Base-by-base conservation (phyloP, 2,888 invertebrate species). In the Lissonota sp. region DNA sequence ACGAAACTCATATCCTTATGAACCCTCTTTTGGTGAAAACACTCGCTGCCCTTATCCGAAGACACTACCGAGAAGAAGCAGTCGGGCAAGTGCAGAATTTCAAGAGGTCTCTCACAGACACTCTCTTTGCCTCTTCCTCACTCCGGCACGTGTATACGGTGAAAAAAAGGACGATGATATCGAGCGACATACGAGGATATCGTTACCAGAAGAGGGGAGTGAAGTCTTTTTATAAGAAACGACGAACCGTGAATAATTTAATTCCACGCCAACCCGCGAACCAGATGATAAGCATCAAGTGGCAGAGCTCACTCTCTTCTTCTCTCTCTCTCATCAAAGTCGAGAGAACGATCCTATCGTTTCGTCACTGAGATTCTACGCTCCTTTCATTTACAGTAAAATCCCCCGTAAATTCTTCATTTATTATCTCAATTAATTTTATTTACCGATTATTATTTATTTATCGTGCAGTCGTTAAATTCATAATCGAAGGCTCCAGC, bases 231-330 rank as follows among this genome's bases (percentile, higher is more conserved):
- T 86, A 26, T 26, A 83, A 85, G 86, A 81, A 79, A 87, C 83
- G 87, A 83, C 84, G 87, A 85, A 83, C 85, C 88, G 87, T 85
- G 86, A 82, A 86, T 90, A 91, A 91, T 90, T 90, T 85, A 86
- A 89, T 88, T 84, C 77, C 75, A 57, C 73, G 85, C 72, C 70
- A 85, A 84, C 80, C 84, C 86, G 80, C 85, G 86, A 87, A 86
- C 84, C 84, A 85, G 86, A 88, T 89, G 90, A 89, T 90, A 91
- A 90, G 90, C 88, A 89, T 87, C 88, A 85, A 88, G 86, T 86
- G 85, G 87, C 55, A 66, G 78, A 72, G 51, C 53, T 10, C 55
- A 49, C 55, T 74, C 73, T 40, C 49, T 58, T 53, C n/a, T n/a
- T n/a, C 60, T 60, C 39, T 58, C 58, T 53, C 53, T 42, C 67